Evolutionary conservation across 2,888 invertebrate genomes (phyloP), one percentile per base, ranked within the genome.

Genomic region (Allygus modestus): DNA sequence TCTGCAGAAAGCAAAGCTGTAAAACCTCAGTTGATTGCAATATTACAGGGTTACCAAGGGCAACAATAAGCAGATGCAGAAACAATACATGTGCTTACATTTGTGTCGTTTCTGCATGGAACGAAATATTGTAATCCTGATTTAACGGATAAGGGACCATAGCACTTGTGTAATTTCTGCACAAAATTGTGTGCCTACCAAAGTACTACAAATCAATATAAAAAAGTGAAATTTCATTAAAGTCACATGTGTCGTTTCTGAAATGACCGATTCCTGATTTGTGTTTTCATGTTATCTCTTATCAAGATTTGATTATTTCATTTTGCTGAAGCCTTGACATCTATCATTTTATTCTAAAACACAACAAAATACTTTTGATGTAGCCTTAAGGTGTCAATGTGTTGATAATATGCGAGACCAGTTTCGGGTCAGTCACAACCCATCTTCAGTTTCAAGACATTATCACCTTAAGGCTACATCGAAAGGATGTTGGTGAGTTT

Each of bases 81-180:
- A 23, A 31, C 7, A 37, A 41, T 5, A 73, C 41, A 73, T 73
- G 46, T 73, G 75, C 46, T 1, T 71, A 37, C 75, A 73, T n/a
- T 23, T 73, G 75, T 73, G 41, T 73, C 41, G 41, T 41, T 73
- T 73, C 75, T 73, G 75, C 65, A 65, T 31, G 65, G 31, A 65
- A 65, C 65, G 28, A 65, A 65, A 65, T 65, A 28, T 65, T 65
- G 9, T 11, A 65, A 65, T 65, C 65, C 65, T 1, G 15, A 28
- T 65, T 65, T 31, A 65, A 65, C 65, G 28, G 11, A 15, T 11
- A 65, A 65, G 5, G 12, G 12, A 31, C 17, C 65, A 65, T 31
- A 31, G 65, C 65, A 65, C 65, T 11, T 28, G 28, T 65, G 65
- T 65, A 2, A 31, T 65, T 65, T 28, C 31, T 65, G 26, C 31